A percentile compares a stretch with the other conserved stretches of the same genome.
These are phyloP conservation scores for Lysandra bellargus DNA, from an alignment of 2,888 invertebrate genomes.

Conservation along the genomic window DNA sequence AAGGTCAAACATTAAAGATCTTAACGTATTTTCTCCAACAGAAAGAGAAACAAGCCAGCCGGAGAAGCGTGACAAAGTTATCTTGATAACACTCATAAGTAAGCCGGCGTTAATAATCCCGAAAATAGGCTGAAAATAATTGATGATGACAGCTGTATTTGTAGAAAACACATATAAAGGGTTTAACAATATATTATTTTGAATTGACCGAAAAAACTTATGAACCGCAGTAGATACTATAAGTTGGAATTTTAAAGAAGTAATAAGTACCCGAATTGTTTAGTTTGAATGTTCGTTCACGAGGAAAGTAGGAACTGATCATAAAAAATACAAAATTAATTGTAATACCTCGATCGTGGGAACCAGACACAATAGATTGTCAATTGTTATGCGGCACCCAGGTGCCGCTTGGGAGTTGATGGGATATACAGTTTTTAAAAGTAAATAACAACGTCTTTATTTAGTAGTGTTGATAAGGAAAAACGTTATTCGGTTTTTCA, in stretches of 20 bases:
- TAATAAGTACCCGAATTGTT: too few relatives aligned
- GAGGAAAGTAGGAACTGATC: too few relatives aligned
- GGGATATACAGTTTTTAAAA: too few relatives aligned
- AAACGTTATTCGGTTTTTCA: neutral
- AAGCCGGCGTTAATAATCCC: conserved; percentile 18
- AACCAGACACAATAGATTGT: too few relatives aligned
- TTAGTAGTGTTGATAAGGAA: neutral
- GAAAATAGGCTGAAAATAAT: conserved; percentile 17
- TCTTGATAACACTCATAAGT: conserved; percentile 28
- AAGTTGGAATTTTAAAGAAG: too few relatives aligned
- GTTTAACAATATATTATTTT: neutral
- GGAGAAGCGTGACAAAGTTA: conserved; percentile 25
- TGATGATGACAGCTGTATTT: conserved; percentile 17
- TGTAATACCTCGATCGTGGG: too few relatives aligned
- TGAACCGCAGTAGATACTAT: too few relatives aligned
- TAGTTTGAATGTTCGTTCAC: too few relatives aligned
- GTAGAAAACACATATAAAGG: neutral
- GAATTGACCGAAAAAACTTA: too few relatives aligned
- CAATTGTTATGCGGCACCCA: too few relatives aligned
- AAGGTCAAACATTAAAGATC: conserved; percentile 30
- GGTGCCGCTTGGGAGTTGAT: too few relatives aligned
- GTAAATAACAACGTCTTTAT: too few relatives aligned
- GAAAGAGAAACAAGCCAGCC: conserved; percentile 27
- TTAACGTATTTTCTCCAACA: conserved; percentile 24
- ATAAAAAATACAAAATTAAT: neutral